phyloP scores from a whole-genome alignment of 1,140 invertebrate genomes.

The Drosophila kohkoa region DNA sequence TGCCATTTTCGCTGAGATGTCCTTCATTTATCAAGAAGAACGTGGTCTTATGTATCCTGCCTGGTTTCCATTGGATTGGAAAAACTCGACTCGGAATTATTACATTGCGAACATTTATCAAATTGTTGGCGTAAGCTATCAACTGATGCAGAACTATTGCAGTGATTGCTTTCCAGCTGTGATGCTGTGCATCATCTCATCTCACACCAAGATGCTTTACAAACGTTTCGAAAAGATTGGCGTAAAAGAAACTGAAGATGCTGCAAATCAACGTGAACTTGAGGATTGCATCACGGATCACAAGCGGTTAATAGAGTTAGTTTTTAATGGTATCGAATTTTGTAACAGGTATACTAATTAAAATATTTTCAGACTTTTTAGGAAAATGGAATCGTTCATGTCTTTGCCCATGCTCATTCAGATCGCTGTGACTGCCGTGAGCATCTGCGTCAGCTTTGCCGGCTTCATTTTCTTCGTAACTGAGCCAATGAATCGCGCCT shows the following conservation, averaged over 20 bases:
- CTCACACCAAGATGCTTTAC: constrained; percentile 65
- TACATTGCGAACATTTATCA: constrained; percentile 67
- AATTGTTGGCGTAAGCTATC: constrained; percentile 57
- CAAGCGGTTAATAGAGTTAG: constrained; percentile 61
- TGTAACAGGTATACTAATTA: too few relatives aligned
- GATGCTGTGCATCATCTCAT: constrained; percentile 60
- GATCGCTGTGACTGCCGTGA: constrained; percentile 64
- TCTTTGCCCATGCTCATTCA: constrained; percentile 76
- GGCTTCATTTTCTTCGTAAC: constrained; percentile 61
- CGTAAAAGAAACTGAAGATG: constrained; percentile 4
- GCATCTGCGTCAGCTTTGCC: constrained; percentile 59
- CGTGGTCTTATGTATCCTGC: constrained; percentile 69
- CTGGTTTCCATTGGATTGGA: constrained; percentile 77
- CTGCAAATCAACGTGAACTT: constrained; percentile 11
- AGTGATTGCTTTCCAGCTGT: constrained; percentile 68
- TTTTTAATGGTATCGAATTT: too few relatives aligned
- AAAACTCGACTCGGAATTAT: constrained; percentile 42
- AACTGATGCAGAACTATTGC: constrained; percentile 66
- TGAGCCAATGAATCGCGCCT: constrained; percentile 53
- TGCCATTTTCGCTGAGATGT: constrained; percentile 63
- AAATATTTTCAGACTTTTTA: constrained; percentile 52
- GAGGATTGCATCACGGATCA: constrained; percentile 71
- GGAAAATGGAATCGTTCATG: constrained; percentile 58
- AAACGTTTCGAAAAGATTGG: constrained; percentile 57
- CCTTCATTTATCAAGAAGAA: constrained; percentile 53